Base-by-base conservation (phyloP, 2,888 invertebrate species). In the Scelioninae gen. 2 region DNA sequence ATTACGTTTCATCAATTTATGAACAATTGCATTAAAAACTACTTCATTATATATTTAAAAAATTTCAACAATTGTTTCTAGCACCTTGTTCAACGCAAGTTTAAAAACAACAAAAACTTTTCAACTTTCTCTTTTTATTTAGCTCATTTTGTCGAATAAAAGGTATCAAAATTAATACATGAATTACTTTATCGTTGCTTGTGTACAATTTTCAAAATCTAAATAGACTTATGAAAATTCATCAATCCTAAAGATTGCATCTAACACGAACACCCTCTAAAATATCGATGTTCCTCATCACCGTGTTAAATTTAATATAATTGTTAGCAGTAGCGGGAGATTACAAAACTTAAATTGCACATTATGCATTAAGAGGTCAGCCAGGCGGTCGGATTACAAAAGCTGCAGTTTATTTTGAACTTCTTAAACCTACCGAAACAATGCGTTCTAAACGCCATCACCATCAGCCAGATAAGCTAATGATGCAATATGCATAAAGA, bases 401-500 rank as follows among this genome's bases (percentile, higher is more conserved):
- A 43, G 60, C 33, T 52, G 58, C 58, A 43, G 50, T 57, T 52
- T 60, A 68, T 58, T 68, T 52, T 33, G 52, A 68, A 68, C 68
- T 68, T 68, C 58, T 68, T 60, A 52, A 68, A 58, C 58, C 52
- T 43, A 45, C 58, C 48, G 41, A 52, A 68, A 58, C 67, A 68
- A 68, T 45, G 58, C 33, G 18, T 58, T 43, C 25, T 58, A 55
- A 60, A 50, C 57, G 41, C 35, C 52, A 45, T 50, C 52, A 11
- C 25, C 68, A 60, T 60, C 68, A 35, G 16, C 41, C 5, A 58
- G 68, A 68, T 68, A 60, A 68, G 68, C 43, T 68, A 68, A 68
- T 60, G 68, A 52, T 60, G 52, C 58, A 68, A 68, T 68, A 68
- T 68, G 58, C 68, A 68, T 68, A 68, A 48, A 60, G 45, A 52